Percentiles rank a stretch among this genome's conserved stretches.
Conservation (phyloP, 2,888 invertebrate genomes). For the Tyria jacobaeae region DNA sequence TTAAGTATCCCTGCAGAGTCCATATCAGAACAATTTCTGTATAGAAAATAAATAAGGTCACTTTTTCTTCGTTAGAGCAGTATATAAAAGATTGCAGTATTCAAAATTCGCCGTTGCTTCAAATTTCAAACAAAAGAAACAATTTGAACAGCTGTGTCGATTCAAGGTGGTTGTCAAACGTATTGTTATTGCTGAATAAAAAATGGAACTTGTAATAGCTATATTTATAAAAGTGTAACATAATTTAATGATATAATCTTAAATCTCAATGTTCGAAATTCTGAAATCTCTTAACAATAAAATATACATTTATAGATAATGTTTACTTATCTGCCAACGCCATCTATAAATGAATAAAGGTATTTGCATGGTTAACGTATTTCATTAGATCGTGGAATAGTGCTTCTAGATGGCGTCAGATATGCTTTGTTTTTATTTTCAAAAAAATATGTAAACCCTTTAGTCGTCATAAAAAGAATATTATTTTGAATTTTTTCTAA, state of each 20-base stretch:
- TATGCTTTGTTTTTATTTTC: background rate
- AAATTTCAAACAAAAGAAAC: constrained; percentile 53
- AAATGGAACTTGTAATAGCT: too few relatives aligned
- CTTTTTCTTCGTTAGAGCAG: background rate
- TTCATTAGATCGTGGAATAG: background rate
- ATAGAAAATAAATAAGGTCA: background rate
- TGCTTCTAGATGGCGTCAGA: constrained; percentile 28
- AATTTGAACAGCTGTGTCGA: constrained; percentile 51
- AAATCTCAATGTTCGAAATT: too few relatives aligned
- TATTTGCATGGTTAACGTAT: too few relatives aligned
- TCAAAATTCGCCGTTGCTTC: constrained; percentile 54
- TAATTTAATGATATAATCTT: background rate
- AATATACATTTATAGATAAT: too few relatives aligned
- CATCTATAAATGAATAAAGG: background rate
- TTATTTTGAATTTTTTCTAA: background rate
- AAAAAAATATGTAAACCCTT: background rate
- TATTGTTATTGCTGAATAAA: constrained; percentile 15
- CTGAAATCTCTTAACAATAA: too few relatives aligned
- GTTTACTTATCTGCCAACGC: background rate
- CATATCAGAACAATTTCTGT: constrained; percentile 47
- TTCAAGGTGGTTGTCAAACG: constrained; percentile 36
- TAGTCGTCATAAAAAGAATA: background rate
- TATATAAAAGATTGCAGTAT: constrained; percentile 24
- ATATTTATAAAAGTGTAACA: too few relatives aligned
- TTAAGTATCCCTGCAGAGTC: constrained; percentile 57